Conservation (phyloP, 2,797 vertebrate species). For the Echeneis naucrates region DNA sequence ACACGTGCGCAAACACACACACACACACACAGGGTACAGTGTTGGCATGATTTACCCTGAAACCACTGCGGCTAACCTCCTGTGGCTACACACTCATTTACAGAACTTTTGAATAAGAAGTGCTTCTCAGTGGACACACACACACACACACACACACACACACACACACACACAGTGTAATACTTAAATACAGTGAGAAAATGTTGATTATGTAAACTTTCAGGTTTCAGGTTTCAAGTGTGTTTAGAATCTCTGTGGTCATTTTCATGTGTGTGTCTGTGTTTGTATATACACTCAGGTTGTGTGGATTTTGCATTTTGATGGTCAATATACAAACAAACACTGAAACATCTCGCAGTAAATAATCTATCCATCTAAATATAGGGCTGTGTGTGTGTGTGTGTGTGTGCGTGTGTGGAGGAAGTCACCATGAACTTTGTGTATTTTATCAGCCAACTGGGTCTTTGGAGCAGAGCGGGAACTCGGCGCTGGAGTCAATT, state of each 20-base stretch:
- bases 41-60: conserved; percentile 39
- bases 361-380: neutral
- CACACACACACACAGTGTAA: conserved; percentile 32
- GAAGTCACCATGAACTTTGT: neutral
- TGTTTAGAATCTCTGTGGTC: conserved; percentile 1
- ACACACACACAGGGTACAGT: conserved; percentile 24
- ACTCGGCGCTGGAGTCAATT: conserved; percentile 45
- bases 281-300: neutral
- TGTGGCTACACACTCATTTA: conserved; percentile 56
- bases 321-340: neutral
- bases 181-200: conserved; percentile 17
- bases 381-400: neutral
- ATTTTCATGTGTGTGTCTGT: neutral
- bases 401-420: conserved; percentile 8
- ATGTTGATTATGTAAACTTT: conserved; percentile 27
- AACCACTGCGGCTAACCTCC: conserved; percentile 59
- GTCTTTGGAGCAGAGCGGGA: conserved; percentile 20
- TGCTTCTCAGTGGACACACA: conserved; percentile 19
- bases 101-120: conserved; percentile 31
- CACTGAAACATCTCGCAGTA: neutral
- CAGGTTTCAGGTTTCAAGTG: conserved; percentile 21
- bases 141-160: conserved; percentile 18
- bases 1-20: conserved; percentile 26
- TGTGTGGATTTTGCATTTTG: neutral
- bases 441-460: conserved; percentile 14